A percentile compares a stretch with the other conserved stretches of the same genome.
These are phyloP conservation scores for Rhynchophorus ferrugineus DNA, from an alignment of 1,140 invertebrate genomes.

Conservation along the genomic window DNA sequence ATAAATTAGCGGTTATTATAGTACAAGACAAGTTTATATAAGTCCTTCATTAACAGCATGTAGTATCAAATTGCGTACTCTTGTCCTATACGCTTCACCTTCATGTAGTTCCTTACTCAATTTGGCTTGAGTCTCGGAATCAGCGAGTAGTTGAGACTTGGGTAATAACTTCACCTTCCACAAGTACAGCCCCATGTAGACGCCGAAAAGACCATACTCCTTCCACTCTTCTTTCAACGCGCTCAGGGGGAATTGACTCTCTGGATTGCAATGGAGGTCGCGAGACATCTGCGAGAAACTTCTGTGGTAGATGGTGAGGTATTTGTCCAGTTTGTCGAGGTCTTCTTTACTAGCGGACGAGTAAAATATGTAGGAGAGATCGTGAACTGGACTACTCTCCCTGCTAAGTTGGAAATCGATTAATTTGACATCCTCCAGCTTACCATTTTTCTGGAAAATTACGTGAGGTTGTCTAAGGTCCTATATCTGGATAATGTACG, in stretches of 20 bases:
- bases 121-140: too few relatives aligned
- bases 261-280: constrained; percentile 39
- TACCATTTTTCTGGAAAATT: constrained; percentile 10
- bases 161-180: constrained; percentile 11
- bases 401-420: constrained; percentile 51
- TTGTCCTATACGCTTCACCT: too few relatives aligned
- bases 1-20: too few relatives aligned
- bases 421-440: constrained; percentile 18
- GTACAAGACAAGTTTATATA: too few relatives aligned
- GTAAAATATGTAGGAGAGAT: constrained; percentile 51
- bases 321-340: constrained; percentile 40
- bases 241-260: constrained; percentile 41
- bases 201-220: constrained; percentile 35
- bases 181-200: constrained; percentile 8
- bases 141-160: too few relatives aligned
- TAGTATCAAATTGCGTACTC: too few relatives aligned
- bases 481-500: too few relatives aligned
- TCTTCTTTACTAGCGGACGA: constrained; percentile 46
- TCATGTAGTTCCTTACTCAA: too few relatives aligned
- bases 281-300: constrained; percentile 39
- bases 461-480: too few relatives aligned
- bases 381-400: constrained; percentile 49
- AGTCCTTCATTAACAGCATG: too few relatives aligned
- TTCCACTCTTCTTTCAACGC: constrained; percentile 40
- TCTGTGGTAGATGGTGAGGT: constrained; percentile 48